These are phyloP conservation scores for Saimiri boliviensis DNA, from an alignment of 2,113 vertebrate species.

Conservation along the genomic window DNA sequence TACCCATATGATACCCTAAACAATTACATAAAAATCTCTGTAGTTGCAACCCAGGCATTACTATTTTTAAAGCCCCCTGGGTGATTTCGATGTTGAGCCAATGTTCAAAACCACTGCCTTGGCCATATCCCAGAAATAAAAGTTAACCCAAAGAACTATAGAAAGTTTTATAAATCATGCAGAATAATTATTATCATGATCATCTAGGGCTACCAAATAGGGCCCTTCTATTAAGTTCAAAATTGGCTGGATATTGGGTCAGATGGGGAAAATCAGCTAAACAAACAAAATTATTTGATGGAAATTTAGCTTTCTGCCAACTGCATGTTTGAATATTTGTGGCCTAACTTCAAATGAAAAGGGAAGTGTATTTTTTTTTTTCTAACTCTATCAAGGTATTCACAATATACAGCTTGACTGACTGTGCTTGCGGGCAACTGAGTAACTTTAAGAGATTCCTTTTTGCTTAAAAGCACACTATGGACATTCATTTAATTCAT, in stretches of 20 bases:
- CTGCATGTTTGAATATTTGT: conserved; percentile 40
- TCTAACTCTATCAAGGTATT: conserved; percentile 36
- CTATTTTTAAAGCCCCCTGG: not conserved
- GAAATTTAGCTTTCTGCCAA: conserved; percentile 60
- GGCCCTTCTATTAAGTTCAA: conserved; percentile 31
- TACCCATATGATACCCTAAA: not conserved
- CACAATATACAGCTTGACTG: conserved; percentile 32
- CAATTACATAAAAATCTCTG: not conserved
- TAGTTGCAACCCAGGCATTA: not conserved
- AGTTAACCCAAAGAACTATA: not conserved
- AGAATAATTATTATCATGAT: conserved; percentile 11
- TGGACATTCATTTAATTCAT: conserved; percentile 22
- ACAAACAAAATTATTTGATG: conserved; percentile 50
- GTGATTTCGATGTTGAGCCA: not conserved
- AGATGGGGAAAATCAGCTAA: conserved; percentile 60
- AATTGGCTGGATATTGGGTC: not conserved
- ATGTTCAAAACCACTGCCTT: not conserved
- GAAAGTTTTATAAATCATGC: not conserved
- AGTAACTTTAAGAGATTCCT: conserved; percentile 20
- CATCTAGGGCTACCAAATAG: not conserved
- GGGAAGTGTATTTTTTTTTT: not conserved
- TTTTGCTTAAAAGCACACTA: conserved; percentile 7
- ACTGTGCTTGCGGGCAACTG: conserved; percentile 26
- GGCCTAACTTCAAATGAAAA: conserved; percentile 67
- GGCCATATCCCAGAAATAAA: not conserved